Base-by-base conservation (phyloP, 2,888 invertebrate species). In the Myopa testacea region DNA sequence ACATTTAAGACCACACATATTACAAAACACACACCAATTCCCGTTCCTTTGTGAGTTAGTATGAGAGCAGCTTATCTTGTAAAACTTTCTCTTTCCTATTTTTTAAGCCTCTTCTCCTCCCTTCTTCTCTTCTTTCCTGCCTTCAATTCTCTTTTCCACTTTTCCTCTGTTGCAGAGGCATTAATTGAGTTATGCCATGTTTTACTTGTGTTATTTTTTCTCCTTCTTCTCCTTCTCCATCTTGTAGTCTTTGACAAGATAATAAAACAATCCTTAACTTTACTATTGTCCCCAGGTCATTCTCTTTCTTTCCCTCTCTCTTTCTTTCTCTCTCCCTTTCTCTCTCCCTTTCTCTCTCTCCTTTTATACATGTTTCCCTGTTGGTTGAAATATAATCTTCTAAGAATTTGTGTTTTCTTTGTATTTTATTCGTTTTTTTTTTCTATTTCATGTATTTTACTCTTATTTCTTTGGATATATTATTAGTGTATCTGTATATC, bases 211-310 rank as follows among this genome's bases (percentile, higher is more conserved):
- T 40, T 45, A 45, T 10, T 10, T 45, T 45, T 8, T 40, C 8
- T 40, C 4, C 8, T 40, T 45, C 45, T 45, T 45, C 45, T 10
- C 3, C 45, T 45, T 45, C 7, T 45, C 10, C 4, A 2, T 45
- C 45, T 45, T 45, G 6, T 45, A 45, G 45, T 8, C 45, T 45
- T 45, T 69, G 69, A 69, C 26, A 40, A 16, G 52, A 45, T 52
- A 69, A 69, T 69, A 63, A 63, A 63, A 34, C 63, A 55, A 12
- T 55, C 10, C 55, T n/a, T n/a, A 55, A 55, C 55, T 55, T 55
- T 55, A 3, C 55, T 55, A n/a, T 3, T 55, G 45, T 45, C 45
- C 45, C 10, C 26, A 26, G 26, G 26, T 26, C 45, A 8, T 45
- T 45, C 45, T 45, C 7, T 45, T 45, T 6, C 7, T 1, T 45